phyloP scores from a whole-genome alignment of 2,113 vertebrate genomes.

The Lampris incognitus region DNA sequence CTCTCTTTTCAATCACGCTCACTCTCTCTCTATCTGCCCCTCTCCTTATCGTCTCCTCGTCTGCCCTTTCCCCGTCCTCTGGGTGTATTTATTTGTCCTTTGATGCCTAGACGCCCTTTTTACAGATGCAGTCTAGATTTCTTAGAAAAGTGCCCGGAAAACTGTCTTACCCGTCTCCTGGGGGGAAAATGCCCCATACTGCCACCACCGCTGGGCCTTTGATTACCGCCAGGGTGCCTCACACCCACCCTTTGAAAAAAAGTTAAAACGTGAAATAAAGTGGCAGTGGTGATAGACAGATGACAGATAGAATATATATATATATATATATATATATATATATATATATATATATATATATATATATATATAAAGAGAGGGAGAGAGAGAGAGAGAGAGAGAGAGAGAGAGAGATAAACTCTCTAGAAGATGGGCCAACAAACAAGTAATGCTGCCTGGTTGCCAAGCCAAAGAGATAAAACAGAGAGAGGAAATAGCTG shows the following conservation, averaged over 20 bases:
- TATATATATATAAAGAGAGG: too few species aligned
- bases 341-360: too few species aligned
- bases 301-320: too few species aligned
- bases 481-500: slow-evolving; percentile 31
- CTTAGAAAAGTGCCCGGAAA: slow-evolving; percentile 1
- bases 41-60: slow-evolving; percentile 7
- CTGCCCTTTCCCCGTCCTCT: slow-evolving; percentile 29
- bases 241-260: slow-evolving; percentile 27
- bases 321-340: too few species aligned
- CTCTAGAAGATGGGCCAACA: background rate
- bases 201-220: background rate
- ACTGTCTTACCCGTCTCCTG: background rate
- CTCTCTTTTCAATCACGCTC: background rate
- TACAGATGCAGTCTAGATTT: slow-evolving; percentile 1
- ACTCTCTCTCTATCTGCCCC: slow-evolving; percentile 16
- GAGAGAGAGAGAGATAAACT: too few species aligned
- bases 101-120: slow-evolving; percentile 26
- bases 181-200: slow-evolving; percentile 21
- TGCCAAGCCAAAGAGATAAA: slow-evolving; percentile 26
- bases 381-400: too few species aligned
- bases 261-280: background rate
- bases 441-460: background rate
- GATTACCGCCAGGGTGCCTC: slow-evolving; percentile 5
- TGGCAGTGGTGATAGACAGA: too few species aligned
- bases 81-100: slow-evolving; percentile 48